Conservation (phyloP, 1,140 invertebrate genomes). For the Babylonia areolata region DNA sequence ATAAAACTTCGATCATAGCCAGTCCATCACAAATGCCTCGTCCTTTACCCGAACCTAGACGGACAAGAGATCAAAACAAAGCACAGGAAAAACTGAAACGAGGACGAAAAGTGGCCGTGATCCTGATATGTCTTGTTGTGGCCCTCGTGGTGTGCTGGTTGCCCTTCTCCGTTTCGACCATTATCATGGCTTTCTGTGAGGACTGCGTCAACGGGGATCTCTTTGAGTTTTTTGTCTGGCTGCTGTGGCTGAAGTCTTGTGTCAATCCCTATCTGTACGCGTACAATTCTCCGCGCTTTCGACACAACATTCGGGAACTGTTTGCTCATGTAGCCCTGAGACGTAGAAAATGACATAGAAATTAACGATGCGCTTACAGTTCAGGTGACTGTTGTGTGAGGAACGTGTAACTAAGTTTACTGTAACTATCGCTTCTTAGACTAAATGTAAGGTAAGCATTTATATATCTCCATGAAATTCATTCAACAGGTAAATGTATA, state of each 20-base stretch:
- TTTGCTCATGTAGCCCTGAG: constrained; percentile 32
- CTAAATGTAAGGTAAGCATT: too few relatives aligned
- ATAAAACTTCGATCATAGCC: neutral
- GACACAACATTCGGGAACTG: constrained; percentile 50
- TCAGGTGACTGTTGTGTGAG: too few relatives aligned
- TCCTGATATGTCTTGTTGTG: constrained; percentile 43
- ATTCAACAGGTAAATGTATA: too few relatives aligned
- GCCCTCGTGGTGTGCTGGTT: constrained; percentile 57
- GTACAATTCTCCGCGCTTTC: constrained; percentile 52
- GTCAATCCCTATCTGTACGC: constrained; percentile 69
- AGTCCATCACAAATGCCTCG: neutral
- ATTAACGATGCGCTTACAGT: too few relatives aligned
- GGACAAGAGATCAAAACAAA: neutral
- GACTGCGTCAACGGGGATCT: constrained; percentile 49
- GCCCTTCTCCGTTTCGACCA: constrained; percentile 55
- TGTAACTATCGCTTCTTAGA: too few relatives aligned
- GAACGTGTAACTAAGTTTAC: too few relatives aligned
- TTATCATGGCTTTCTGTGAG: constrained; percentile 56
- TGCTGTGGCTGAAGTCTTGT: constrained; percentile 65
- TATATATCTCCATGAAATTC: too few relatives aligned
- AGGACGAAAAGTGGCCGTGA: neutral
- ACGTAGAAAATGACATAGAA: too few relatives aligned
- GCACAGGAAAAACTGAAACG: neutral
- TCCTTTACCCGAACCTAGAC: neutral
- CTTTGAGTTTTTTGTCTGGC: constrained; percentile 63